phyloP scores from a whole-genome alignment of 2,797 vertebrate genomes.

The Hipposideros larvatus region DNA sequence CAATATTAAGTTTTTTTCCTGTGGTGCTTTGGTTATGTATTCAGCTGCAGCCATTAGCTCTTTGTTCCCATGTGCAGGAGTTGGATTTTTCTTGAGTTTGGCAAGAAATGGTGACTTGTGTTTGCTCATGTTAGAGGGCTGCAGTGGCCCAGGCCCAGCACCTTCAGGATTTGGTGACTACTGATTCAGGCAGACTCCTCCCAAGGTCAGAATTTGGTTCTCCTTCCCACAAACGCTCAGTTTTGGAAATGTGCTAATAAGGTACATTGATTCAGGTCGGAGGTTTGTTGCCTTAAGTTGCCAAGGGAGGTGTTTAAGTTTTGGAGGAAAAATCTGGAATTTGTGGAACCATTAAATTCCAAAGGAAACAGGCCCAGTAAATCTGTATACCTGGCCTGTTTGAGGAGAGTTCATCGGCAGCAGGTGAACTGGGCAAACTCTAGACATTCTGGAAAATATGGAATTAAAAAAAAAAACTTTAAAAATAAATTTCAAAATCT shows the following conservation, averaged over 20 bases:
- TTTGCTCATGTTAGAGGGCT: background rate
- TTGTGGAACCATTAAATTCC: background rate
- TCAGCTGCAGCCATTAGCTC: background rate
- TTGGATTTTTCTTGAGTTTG: slow-evolving; percentile 2
- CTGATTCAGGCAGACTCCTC: background rate
- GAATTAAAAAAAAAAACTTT: background rate
- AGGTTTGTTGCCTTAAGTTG: background rate
- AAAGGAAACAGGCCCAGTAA: background rate
- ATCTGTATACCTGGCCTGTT: background rate
- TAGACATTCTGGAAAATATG: background rate
- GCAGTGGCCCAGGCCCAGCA: background rate
- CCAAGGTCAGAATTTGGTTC: background rate
- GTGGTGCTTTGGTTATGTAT: background rate
- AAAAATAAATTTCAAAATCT: background rate
- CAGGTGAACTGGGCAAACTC: background rate
- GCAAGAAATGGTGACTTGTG: background rate
- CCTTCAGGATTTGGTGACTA: background rate
- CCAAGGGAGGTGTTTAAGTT: background rate
- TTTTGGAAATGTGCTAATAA: background rate
- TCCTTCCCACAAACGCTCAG: background rate
- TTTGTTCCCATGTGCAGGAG: background rate
- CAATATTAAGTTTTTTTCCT: background rate
- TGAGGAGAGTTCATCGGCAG: background rate
- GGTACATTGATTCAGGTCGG: background rate
- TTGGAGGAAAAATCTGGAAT: slow-evolving; percentile 9